These are phyloP conservation scores for Alfaro cultratus DNA, from an alignment of 2,797 vertebrate species.

Conservation along the genomic window DNA sequence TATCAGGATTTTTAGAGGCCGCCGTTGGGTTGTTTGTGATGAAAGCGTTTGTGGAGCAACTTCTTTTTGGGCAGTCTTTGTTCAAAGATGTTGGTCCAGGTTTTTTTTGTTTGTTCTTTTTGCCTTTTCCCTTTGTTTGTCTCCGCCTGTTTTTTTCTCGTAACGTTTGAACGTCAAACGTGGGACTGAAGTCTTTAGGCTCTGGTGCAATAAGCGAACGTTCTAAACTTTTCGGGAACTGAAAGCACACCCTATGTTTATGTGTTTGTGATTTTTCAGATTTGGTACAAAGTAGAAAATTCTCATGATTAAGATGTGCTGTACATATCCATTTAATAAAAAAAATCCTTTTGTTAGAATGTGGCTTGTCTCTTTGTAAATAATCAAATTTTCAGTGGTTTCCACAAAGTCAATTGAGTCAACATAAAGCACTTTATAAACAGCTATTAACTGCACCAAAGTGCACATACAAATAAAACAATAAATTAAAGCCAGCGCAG, in stretches of 20 bases:
- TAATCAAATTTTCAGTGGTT: neutral
- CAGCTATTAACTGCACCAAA: no score
- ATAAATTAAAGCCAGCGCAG: no score
- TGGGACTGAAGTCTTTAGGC: constrained; percentile 32
- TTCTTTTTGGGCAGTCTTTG: constrained; percentile 18
- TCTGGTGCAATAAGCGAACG: constrained; percentile 58
- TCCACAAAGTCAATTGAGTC: neutral
- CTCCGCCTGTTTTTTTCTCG: neutral
- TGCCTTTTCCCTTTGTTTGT: neutral
- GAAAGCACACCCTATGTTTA: constrained; percentile 57
- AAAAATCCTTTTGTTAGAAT: constrained; percentile 47
- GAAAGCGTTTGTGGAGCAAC: neutral
- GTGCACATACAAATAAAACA: no score
- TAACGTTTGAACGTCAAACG: constrained; percentile 13
- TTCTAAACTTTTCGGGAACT: constrained; percentile 37
- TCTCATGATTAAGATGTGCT: constrained; percentile 60
- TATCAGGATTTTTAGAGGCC: constrained; percentile 48
- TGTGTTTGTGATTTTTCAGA: neutral
- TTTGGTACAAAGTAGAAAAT: constrained; percentile 18
- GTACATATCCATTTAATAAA: constrained; percentile 74
- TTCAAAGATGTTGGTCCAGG: constrained; percentile 28
- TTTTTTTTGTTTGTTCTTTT: neutral
- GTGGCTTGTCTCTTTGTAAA: neutral
- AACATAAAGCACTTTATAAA: no score
- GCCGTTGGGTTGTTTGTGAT: constrained; percentile 2